Evolutionary conservation across 2,888 invertebrate species (phyloP), one percentile per base, ranked within the genome.

Genomic region (Pheosia gnoma): DNA sequence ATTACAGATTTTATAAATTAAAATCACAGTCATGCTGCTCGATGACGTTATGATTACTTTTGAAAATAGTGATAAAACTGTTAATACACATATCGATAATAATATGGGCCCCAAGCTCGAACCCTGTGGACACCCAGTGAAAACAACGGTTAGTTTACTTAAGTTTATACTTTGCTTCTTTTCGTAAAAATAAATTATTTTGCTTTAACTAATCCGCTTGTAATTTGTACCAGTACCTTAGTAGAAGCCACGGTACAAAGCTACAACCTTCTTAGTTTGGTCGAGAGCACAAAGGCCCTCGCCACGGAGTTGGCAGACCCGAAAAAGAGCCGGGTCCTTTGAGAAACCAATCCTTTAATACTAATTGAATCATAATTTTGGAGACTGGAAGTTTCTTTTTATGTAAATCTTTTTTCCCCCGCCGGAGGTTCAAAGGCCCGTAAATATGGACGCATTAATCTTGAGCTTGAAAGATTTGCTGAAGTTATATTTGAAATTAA

Each of bases 341-440:
- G 90, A 89, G 86, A 80, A 80, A 80, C 86, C 91, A 91, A 91
- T 91, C 91, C 93, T 89, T 91, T 93, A 93, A 93, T 90, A 91
- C 93, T 93, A 93, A 93, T 93, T 93, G 93, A 93, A 93, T 93
- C 91, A 92, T 93, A 93, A 93, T 93, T 92, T 89, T 80, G 82
- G 81, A 87, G 86, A 86, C 87, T 88, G 83, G 87, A 91, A 91
- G 87, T 93, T 93, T 91, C 91, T 91, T 93, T 93, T 92, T 90
- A 92, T 91, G 91, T 87, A 92, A 92, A 92, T 91, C 88, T 91
- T 90, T 90, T 90, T 86, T 90, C 85, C 80, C 84, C 82, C 83
- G 83, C 80, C 71, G 81, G 80, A 79, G 79, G 80, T 84, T 89
- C 87, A 88, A 88, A 90, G 86, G 84, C 82, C 85, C 82, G 82